Evolutionary conservation across 2,797 vertebrate species (phyloP), one percentile per base, ranked within the genome.

Genomic region (Chanos chanos): DNA sequence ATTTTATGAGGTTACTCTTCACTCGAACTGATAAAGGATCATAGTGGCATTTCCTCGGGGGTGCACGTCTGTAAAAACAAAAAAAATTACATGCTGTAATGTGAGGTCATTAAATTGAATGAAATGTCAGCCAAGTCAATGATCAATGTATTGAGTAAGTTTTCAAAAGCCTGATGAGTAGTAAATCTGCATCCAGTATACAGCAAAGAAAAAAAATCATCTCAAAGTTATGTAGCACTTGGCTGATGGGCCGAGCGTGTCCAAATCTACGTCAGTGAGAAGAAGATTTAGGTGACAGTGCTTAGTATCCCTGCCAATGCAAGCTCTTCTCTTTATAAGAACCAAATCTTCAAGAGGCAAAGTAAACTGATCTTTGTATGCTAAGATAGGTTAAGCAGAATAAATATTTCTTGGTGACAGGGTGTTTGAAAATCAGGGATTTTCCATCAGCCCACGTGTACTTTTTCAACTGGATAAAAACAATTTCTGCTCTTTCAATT

Each of bases 41-140:
- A 51, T 91, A 89, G 61, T 68, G 87, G 74, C 96, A 98, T 50
- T 90, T 91, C 80, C 90, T 83, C 0, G 96, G 96, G 16, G 93
- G 87, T 8, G 94, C 95, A 24, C 94, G 93, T 82, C 96, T 99
- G 83, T 7, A 70, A 85, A 61, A 13, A n/a, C 12, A 41, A 9
- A 21, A 16, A 2, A 53, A 48, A 62, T 25, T 7, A 25, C 21
- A 6, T 15, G 31, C 24, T 7, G 34, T 21, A 18, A 9, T 6
- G 18, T 16, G 12, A n/a, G n/a, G n/a, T n/a, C n/a, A n/a, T n/a
- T n/a, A n/a, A n/a, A n/a, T n/a, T 7, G 7, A 31, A 36, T 15
- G 28, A 22, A 13, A 30, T 7, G 18, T n/a, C 31, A 61, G 43
- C 39, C 25, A 22, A 37, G 55, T 33, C 45, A 31, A 33, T 69